Conservation (phyloP, 2,113 vertebrate species). For the Nicator chloris region DNA sequence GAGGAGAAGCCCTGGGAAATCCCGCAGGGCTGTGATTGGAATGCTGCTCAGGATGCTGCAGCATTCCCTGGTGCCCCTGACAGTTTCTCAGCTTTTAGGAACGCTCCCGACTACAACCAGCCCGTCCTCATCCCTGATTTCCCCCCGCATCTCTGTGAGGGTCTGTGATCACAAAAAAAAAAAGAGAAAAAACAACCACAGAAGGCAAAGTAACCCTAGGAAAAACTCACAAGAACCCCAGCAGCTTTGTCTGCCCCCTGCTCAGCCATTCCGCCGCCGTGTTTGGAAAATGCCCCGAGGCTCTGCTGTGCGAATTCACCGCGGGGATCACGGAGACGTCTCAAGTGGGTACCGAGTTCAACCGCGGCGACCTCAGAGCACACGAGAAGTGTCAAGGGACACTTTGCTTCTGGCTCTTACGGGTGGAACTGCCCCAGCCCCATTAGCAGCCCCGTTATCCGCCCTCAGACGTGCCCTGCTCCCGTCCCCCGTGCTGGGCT, state of each 20-base stretch:
- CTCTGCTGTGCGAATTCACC: not conserved
- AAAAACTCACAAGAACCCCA: not conserved
- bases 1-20: not conserved
- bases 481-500: not conserved
- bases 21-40: not conserved
- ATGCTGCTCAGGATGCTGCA: not conserved
- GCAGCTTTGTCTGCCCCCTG: not conserved
- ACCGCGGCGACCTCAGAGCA: not conserved
- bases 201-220: not conserved
- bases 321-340: not conserved
- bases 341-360: not conserved
- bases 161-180: not conserved
- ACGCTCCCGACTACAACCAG: not conserved
- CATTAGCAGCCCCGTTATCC: fast-evolving
- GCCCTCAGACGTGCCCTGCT: fast-evolving
- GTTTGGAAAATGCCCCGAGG: not conserved
- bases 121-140: not conserved
- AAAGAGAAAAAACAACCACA: no score
- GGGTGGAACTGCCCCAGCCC: not conserved
- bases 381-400: fast-evolving
- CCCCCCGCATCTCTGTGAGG: not conserved
- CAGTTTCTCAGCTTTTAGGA: not conserved
- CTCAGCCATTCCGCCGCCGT: not conserved
- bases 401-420: not conserved
- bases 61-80: not conserved